Evolutionary conservation across 2,797 vertebrate genomes (phyloP).

Genomic region (Acipenser ruthenus): DNA sequence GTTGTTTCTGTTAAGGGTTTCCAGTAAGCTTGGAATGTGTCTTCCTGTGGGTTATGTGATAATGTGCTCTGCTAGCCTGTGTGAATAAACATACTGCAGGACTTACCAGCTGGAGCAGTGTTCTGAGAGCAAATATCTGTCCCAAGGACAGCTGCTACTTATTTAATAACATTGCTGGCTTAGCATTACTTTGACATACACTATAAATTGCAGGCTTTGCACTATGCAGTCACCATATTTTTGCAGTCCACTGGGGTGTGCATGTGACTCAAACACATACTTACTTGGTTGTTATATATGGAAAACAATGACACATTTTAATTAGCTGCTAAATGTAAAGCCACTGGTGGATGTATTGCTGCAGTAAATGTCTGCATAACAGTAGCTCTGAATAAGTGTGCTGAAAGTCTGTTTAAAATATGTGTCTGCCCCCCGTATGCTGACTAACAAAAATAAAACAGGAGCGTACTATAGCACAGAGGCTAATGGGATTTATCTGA

Average conservation of each 20-base stretch:
- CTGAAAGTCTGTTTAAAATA: not conserved
- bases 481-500: too few relatives aligned
- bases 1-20: too few relatives aligned
- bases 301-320: conserved; percentile 10
- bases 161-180: not conserved
- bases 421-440: conserved; percentile 1
- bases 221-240: not conserved
- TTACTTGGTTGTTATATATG: not conserved
- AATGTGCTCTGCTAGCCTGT: too few relatives aligned
- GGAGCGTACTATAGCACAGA: too few relatives aligned
- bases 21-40: too few relatives aligned
- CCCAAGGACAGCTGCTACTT: conserved; percentile 1
- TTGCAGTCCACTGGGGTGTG: not conserved
- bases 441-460: conserved; percentile 5
- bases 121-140: not conserved
- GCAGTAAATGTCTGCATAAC: not conserved
- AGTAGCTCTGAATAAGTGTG: conserved; percentile 3
- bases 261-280: not conserved
- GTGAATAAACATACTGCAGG: not conserved
- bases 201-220: not conserved
- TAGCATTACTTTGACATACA: not conserved
- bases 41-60: too few relatives aligned
- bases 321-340: conserved; percentile 14
- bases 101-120: not conserved
- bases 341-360: not conserved